These are phyloP conservation scores for Cairina moschata DNA, from an alignment of 2,113 vertebrate species.

Conservation along the genomic window DNA sequence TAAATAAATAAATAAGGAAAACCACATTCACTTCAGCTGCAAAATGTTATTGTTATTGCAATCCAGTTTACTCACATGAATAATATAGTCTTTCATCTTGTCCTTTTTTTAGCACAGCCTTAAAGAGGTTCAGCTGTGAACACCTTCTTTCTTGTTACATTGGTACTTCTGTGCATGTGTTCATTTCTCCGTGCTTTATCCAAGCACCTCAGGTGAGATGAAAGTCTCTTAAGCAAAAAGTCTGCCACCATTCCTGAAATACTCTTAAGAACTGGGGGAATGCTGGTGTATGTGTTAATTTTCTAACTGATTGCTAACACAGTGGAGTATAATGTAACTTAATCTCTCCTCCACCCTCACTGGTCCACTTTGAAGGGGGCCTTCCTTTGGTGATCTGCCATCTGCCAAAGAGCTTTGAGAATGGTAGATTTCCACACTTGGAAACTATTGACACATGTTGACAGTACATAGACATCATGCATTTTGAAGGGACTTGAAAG, in stretches of 20 bases:
- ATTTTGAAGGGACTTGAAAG: not conserved
- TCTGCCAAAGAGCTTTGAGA: not conserved
- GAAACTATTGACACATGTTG: rapidly evolving
- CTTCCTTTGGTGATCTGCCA: not conserved
- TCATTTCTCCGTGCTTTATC: not conserved
- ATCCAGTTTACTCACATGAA: not conserved
- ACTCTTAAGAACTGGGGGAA: not conserved
- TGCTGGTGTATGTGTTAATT: not conserved
- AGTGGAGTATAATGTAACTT: not conserved
- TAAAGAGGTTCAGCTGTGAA: not conserved
- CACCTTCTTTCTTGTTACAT: not conserved
- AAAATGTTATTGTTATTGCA: not conserved
- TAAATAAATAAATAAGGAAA: too few species aligned
- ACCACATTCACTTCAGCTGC: not conserved
- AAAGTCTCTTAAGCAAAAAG: not conserved
- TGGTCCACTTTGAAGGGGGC: not conserved
- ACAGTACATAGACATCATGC: rapidly evolving
- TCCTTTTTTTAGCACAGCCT: not conserved
- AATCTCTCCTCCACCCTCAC: not conserved
- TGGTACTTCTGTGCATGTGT: not conserved
- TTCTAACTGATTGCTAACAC: not conserved
- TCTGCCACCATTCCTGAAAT: not conserved
- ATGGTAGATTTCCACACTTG: not conserved
- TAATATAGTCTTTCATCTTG: not conserved
- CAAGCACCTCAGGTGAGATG: not conserved